Evolutionary conservation across 2,888 invertebrate genomes (phyloP).

Genomic region (Baccha elongata): DNA sequence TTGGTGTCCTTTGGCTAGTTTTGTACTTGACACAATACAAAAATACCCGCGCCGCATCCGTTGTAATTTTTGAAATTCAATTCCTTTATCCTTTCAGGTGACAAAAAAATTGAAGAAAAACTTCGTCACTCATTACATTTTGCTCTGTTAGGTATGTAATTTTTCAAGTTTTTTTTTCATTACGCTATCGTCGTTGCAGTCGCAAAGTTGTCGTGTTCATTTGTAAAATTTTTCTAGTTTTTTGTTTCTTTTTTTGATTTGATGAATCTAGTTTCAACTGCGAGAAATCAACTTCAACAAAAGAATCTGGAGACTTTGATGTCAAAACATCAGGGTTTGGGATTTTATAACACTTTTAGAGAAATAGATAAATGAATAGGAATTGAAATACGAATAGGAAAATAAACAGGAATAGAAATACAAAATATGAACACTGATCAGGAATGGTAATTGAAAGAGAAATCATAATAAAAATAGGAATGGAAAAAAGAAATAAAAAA

Average conservation of each 20-base stretch:
- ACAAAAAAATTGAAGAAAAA: slow-evolving; percentile 37
- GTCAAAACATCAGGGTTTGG: too few relatives aligned
- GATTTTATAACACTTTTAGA: too few relatives aligned
- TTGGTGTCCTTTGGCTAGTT: slow-evolving; percentile 12
- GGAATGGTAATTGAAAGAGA: too few relatives aligned
- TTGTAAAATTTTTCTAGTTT: background rate
- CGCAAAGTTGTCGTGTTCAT: background rate
- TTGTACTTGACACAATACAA: background rate
- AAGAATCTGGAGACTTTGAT: too few relatives aligned
- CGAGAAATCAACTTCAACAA: background rate
- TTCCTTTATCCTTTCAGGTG: slow-evolving; percentile 52
- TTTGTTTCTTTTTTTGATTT: background rate
- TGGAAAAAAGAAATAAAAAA: too few relatives aligned
- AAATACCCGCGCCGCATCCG: slow-evolving; percentile 6
- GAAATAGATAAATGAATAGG: too few relatives aligned
- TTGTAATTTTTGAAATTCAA: slow-evolving; percentile 66
- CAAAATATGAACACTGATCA: too few relatives aligned
- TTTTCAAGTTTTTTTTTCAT: background rate
- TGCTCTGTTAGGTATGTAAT: slow-evolving; percentile 22
- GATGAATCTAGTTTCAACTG: background rate
- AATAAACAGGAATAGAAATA: too few relatives aligned
- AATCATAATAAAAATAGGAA: too few relatives aligned
- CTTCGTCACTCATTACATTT: slow-evolving; percentile 51
- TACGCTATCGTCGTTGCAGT: background rate
- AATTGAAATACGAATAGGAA: too few relatives aligned